A percentile compares a stretch with the other conserved stretches of the same genome.
Evolutionary conservation across 2,113 vertebrate genomes (phyloP).

Genomic region (Seriola quinqueradiata): DNA sequence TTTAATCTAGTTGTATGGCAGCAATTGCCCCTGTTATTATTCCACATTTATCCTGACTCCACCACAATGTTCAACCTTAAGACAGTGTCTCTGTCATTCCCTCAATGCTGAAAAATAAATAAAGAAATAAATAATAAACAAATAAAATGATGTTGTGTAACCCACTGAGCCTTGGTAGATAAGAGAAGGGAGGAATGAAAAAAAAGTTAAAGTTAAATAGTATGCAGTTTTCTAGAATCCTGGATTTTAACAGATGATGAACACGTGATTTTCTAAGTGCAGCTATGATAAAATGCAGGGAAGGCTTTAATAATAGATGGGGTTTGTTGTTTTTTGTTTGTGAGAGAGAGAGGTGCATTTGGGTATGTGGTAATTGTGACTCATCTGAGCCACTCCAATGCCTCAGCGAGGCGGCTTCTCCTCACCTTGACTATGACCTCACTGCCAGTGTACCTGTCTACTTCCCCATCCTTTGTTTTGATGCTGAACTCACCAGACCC

Average conservation of each 20-base stretch:
- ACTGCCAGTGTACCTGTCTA: conserved; percentile 52
- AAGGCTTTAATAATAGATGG: conserved; percentile 49
- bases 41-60: neutral
- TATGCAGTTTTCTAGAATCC: conserved; percentile 1
- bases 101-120: conserved; percentile 1
- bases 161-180: neutral
- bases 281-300: conserved; percentile 33
- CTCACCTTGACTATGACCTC: conserved; percentile 79
- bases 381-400: conserved; percentile 42
- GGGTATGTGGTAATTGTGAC: conserved; percentile 40
- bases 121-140: neutral
- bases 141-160: conserved; percentile 2
- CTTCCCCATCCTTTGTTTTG: conserved; percentile 44
- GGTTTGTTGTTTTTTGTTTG: conserved; percentile 27
- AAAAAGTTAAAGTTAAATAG: conserved; percentile 14
- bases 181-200: neutral
- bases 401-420: conserved; percentile 50
- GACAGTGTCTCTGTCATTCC: neutral
- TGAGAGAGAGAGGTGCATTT: neutral
- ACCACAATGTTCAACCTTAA: neutral
- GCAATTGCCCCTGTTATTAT: neutral
- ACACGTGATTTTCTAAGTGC: conserved; percentile 8
- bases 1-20: neutral
- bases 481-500: conserved; percentile 49
- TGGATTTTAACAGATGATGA: conserved; percentile 25